phyloP scores from a whole-genome alignment of 2,113 vertebrate species.

The Oreochromis aureus region DNA sequence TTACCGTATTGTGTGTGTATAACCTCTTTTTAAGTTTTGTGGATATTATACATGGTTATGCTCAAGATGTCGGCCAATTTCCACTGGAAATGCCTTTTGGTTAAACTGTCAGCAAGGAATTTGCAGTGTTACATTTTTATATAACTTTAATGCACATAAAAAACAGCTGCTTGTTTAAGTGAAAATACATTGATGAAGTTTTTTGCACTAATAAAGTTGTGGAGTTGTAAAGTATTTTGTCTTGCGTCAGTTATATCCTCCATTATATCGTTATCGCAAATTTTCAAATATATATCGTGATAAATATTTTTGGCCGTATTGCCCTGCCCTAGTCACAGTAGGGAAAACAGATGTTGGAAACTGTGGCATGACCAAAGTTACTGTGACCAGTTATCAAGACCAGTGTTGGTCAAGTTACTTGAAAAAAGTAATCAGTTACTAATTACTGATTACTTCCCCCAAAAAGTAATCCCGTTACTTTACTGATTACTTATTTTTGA shows the following conservation, averaged over 20 bases:
- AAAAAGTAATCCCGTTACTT: no score
- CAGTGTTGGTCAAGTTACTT: no score
- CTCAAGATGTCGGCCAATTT: no score
- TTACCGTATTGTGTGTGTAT: not conserved
- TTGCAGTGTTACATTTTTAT: not conserved
- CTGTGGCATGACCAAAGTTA: not conserved
- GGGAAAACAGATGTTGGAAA: not conserved
- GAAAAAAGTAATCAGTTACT: no score
- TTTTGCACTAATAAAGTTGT: not conserved
- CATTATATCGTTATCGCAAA: not conserved
- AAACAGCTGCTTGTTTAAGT: not conserved
- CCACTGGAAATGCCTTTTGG: not conserved
- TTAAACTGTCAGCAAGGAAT: not conserved
- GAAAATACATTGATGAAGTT: rapidly evolving
- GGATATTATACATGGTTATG: no score
- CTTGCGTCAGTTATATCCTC: no score
- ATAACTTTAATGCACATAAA: rapidly evolving
- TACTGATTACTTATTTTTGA: no score
- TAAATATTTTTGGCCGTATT: not conserved
- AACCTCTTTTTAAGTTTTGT: no score
- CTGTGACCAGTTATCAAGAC: not conserved
- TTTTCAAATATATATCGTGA: not conserved
- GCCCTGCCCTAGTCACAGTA: not conserved
- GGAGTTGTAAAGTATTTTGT: not conserved
- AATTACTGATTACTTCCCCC: no score